Conservation (phyloP, 1,140 invertebrate genomes). For the Saxidomus purpurata region DNA sequence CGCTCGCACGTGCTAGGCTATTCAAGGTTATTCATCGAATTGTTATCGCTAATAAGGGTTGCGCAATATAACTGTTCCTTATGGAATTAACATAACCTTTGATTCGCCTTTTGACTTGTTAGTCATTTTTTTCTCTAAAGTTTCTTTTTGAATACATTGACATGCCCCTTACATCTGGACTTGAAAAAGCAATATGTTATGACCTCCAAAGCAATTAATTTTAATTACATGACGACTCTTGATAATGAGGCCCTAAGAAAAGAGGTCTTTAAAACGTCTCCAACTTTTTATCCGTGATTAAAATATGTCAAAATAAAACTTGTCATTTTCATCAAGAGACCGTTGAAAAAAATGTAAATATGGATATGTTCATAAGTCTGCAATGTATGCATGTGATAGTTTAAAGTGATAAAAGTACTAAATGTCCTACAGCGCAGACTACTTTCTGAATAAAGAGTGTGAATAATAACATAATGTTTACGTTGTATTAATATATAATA, state of each 20-base stretch:
- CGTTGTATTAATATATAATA: too few species aligned
- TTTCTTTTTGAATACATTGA: constrained; percentile 58
- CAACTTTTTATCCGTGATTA: not conserved
- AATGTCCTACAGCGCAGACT: too few species aligned
- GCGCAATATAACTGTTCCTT: constrained; percentile 62
- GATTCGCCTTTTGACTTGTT: constrained; percentile 59
- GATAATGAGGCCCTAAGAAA: not conserved
- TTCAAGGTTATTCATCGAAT: constrained; percentile 59
- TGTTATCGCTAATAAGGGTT: constrained; percentile 61
- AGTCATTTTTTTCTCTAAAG: constrained; percentile 32
- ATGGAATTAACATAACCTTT: constrained; percentile 59
- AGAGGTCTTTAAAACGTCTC: not conserved
- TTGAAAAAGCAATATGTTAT: constrained; percentile 61
- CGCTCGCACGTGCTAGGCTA: constrained; percentile 56
- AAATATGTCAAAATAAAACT: too few species aligned
- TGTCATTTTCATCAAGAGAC: too few species aligned
- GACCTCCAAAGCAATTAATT: constrained; percentile 56
- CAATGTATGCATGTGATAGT: too few species aligned
- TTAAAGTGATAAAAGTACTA: too few species aligned
- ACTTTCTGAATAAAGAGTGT: too few species aligned
- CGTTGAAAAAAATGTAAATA: too few species aligned
- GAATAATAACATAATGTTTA: too few species aligned
- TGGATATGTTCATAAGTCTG: too few species aligned
- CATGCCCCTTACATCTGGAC: constrained; percentile 62
- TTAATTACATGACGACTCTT: constrained; percentile 48